Percentiles rank a stretch among this genome's conserved stretches.
Conservation (phyloP, 2,888 invertebrate species). For the Leptodirus hochenwartii region DNA sequence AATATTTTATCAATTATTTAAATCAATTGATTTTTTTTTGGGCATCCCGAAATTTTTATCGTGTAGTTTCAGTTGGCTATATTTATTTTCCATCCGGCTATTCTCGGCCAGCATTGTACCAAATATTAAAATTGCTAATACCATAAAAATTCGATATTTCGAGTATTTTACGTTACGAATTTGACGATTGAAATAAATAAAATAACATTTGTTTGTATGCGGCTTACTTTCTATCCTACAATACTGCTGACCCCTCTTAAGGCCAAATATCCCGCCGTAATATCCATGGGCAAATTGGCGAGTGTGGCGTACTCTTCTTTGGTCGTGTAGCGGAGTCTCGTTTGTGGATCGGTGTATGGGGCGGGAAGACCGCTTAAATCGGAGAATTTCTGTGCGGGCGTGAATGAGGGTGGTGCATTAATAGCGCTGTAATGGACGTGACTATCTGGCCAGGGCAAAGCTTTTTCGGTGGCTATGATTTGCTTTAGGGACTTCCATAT, state of each 20-base stretch:
- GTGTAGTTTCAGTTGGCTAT: too few species aligned
- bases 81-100: too few species aligned
- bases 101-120: too few species aligned
- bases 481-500: constrained; percentile 82
- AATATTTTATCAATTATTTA: too few species aligned
- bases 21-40: too few species aligned
- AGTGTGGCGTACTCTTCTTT: constrained; percentile 78
- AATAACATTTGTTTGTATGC: too few species aligned
- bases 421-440: constrained; percentile 69
- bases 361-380: constrained; percentile 78
- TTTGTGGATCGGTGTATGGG: constrained; percentile 80
- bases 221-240: constrained; percentile 39
- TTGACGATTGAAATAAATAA: too few species aligned
- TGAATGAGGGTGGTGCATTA: constrained; percentile 81
- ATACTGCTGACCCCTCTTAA: constrained; percentile 66
- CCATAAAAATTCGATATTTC: too few species aligned
- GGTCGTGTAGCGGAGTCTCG: constrained; percentile 68
- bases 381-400: constrained; percentile 84
- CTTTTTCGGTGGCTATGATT: constrained; percentile 62
- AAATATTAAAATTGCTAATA: too few species aligned
- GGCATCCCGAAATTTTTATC: too few species aligned
- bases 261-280: constrained; percentile 76
- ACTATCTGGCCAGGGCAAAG: constrained; percentile 59
- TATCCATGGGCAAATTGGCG: constrained; percentile 75
- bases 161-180: too few species aligned